Conservation (phyloP, 2,113 vertebrate genomes). For the Psittacus erithacus region DNA sequence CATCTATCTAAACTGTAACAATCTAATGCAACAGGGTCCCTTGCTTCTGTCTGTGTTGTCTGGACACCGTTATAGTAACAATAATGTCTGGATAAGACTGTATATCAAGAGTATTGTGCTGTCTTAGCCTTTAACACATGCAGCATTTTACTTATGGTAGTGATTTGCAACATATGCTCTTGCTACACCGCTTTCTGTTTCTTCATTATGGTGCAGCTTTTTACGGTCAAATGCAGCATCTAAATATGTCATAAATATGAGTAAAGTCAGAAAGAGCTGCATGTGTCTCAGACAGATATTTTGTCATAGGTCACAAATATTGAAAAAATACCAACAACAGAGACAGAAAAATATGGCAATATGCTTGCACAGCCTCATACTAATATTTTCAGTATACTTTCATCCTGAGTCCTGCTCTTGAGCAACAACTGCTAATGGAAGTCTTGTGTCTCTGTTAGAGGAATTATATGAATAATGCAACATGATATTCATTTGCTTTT, state of each 20-base stretch:
- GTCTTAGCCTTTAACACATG: neutral
- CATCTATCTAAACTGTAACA: neutral
- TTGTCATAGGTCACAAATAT: neutral
- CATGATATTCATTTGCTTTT: conserved; percentile 21
- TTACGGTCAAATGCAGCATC: neutral
- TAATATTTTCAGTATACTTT: neutral
- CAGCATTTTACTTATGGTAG: neutral
- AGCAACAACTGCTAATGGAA: conserved; percentile 41
- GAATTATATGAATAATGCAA: conserved; percentile 70
- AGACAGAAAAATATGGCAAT: neutral
- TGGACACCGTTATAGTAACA: neutral
- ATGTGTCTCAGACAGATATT: neutral
- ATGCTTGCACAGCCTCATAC: neutral
- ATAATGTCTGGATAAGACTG: neutral
- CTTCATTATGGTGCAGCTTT: neutral
- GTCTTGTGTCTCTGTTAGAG: conserved; percentile 4
- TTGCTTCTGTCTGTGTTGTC: neutral
- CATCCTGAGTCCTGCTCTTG: neutral
- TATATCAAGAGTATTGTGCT: neutral
- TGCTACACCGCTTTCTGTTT: neutral
- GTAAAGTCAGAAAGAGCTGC: neutral
- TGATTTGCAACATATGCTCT: neutral
- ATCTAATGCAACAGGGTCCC: neutral
- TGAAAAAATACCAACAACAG: neutral
- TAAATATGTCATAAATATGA: neutral